Evolutionary conservation across 2,797 vertebrate genomes (phyloP).

Genomic region (Malacoctenus gilli): DNA sequence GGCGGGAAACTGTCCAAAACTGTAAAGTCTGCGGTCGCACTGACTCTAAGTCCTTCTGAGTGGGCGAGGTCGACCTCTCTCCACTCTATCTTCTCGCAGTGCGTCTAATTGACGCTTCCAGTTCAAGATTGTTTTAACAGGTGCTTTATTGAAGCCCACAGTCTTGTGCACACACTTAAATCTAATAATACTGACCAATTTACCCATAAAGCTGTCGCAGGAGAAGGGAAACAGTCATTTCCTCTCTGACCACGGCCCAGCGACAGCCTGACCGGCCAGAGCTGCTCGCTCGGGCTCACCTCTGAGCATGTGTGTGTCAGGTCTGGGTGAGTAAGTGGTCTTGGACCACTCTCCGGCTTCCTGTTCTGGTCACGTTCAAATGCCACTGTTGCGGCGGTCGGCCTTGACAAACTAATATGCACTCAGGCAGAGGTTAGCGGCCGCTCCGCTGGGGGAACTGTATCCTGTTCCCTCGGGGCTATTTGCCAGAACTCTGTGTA

Average conservation of each 20-base stretch:
- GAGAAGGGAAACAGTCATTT: constrained; percentile 69
- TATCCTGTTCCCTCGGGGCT: constrained; percentile 57
- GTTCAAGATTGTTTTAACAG: constrained; percentile 74
- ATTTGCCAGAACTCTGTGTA: constrained; percentile 22
- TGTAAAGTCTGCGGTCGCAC: neutral
- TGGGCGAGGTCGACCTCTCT: constrained; percentile 7
- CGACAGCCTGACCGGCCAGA: constrained; percentile 23
- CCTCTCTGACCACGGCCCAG: constrained; percentile 47
- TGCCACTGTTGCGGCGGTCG: constrained; percentile 11
- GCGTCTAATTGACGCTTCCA: constrained; percentile 47
- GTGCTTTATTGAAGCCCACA: constrained; percentile 55
- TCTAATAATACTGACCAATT: constrained; percentile 69
- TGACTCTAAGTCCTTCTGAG: constrained; percentile 10
- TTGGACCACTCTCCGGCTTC: constrained; percentile 52
- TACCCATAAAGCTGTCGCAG: constrained; percentile 63
- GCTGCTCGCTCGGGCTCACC: constrained; percentile 37
- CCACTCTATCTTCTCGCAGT: constrained; percentile 21
- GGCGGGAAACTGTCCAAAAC: neutral
- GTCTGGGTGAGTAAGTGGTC: constrained; percentile 43
- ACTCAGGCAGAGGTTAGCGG: constrained; percentile 28
- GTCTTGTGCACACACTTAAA: constrained; percentile 58
- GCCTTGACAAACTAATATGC: constrained; percentile 30
- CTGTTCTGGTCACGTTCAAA: constrained; percentile 55
- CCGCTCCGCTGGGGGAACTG: constrained; percentile 37
- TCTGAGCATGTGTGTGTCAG: constrained; percentile 32